These are phyloP conservation scores for Amphipyra tragopoginis DNA, from an alignment of 2,888 invertebrate species.

Conservation along the genomic window DNA sequence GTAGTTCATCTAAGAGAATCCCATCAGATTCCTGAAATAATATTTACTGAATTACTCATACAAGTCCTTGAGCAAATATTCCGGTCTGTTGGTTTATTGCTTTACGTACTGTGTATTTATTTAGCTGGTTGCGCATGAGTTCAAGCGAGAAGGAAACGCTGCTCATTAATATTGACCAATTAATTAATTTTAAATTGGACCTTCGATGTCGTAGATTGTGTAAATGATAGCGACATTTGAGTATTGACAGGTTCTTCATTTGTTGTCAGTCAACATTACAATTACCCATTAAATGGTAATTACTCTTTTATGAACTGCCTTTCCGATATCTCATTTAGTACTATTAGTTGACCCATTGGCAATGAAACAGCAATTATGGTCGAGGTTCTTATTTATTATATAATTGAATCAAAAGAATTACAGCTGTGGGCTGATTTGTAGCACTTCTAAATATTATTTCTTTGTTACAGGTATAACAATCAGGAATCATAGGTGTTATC, in stretches of 20 bases:
- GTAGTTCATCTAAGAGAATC: constrained; percentile 3
- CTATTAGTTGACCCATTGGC: constrained; percentile 26
- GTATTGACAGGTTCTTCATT: constrained; percentile 31
- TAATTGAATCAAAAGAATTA: constrained; percentile 5
- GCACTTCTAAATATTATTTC: constrained; percentile 4
- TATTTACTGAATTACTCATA: constrained; percentile 34
- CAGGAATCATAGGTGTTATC: constrained; percentile 29
- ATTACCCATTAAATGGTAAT: constrained; percentile 30
- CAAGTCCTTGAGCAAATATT: constrained; percentile 65
- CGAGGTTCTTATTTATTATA: constrained; percentile 14
- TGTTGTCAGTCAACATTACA: constrained; percentile 35
- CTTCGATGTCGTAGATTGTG: constrained; percentile 57
- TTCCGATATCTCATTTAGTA: constrained; percentile 17
- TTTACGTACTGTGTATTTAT: constrained; percentile 63
- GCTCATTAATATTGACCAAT: constrained; percentile 65
- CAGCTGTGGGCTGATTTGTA: too few species aligned
- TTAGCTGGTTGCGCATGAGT: constrained; percentile 69
- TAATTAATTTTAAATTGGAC: constrained; percentile 64
- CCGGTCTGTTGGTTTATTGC: constrained; percentile 66
- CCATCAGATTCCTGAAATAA: constrained; percentile 30
- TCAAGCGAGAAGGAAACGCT: constrained; percentile 70
- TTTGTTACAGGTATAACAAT: constrained; percentile 65
- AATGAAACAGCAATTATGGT: constrained; percentile 21
- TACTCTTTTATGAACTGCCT: constrained; percentile 32
- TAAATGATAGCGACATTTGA: constrained; percentile 31